Percentiles rank a stretch among this genome's conserved stretches.
Conservation (phyloP, 2,113 vertebrate genomes). For the Oryzias woworae region DNA sequence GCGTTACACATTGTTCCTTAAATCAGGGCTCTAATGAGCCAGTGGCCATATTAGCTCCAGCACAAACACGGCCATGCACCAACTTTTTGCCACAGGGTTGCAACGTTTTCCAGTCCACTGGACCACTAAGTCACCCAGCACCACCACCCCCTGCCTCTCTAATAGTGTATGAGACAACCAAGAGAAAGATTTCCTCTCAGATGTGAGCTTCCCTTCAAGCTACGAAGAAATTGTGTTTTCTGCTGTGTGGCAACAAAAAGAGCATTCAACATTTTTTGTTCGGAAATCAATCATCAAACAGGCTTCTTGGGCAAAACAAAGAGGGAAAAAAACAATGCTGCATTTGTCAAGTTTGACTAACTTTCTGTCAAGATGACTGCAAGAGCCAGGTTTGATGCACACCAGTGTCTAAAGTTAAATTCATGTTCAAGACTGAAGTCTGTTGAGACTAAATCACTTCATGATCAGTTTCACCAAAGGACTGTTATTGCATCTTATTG, state of each 20-base stretch:
- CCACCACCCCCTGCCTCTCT: conserved; percentile 18
- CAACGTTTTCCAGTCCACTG: conserved; percentile 74
- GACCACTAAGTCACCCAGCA: conserved; percentile 53
- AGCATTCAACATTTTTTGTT: conserved; percentile 18
- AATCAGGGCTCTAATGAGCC: conserved; percentile 68
- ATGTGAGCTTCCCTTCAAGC: conserved; percentile 53
- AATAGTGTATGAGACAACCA: conserved; percentile 49
- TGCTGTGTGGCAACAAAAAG: conserved; percentile 16
- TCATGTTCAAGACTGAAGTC: too few species aligned
- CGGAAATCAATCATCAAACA: conserved; percentile 7
- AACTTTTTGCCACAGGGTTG: conserved; percentile 54
- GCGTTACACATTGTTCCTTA: conserved; percentile 44
- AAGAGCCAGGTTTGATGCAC: too few species aligned
- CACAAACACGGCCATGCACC: conserved; percentile 44
- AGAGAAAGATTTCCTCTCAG: conserved; percentile 45
- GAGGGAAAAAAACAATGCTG: neutral
- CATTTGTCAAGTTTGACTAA: neutral
- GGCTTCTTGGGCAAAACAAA: neutral
- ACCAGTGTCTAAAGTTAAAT: too few species aligned
- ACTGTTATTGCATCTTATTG: too few species aligned
- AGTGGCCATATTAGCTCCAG: conserved; percentile 65
- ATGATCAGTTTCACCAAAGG: too few species aligned
- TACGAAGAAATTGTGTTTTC: conserved; percentile 36
- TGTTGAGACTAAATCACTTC: too few species aligned
- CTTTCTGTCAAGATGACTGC: too few species aligned